Base-by-base conservation (phyloP, 2,113 vertebrate species). In the Carassius carassius region DNA sequence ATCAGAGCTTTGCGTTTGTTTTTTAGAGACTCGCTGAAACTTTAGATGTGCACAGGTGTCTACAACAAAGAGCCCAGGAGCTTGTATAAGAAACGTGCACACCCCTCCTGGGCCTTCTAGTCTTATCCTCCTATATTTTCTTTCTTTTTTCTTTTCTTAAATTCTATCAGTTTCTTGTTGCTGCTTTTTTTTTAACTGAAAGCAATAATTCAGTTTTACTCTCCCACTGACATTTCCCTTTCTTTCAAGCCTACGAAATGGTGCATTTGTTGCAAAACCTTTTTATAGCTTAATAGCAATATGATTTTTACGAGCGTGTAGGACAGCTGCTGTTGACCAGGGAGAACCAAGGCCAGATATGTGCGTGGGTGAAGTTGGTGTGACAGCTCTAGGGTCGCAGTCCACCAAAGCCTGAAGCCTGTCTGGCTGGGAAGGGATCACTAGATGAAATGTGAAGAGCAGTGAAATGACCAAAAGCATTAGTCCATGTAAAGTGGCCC, bases 41-140 rank as follows among this genome's bases (percentile, higher is more conserved):
- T 91, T 95, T 96, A 98, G 92, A 97, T 92, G 95, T 92, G 92
- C 96, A 97, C 98, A 99, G 98, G 98, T 99, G 98, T 98, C 96
- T 96, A 94, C 94, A 91, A 89, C 90, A 82, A 92, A 91, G 41
- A 89, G 89, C 70, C 44, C n/a, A 75, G 67, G 69, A 83, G 80
- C 23, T 60, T 80, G 85, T 29, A 6, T 56, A 80, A 70, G 75
- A 86, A 92, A 94, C 93, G 91, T 91, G 93, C 91, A 91, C 92
- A 92, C 93, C 92, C 92, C 92, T 84, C 82, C 54, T 79, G 51
- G 81, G 63, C 75, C 41, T 41, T 41, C 41, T 41, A 7, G 41
- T 41, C 41, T 69, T 69, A 65, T 86, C 29, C 37, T 37, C 17
- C 67, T 83, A 32, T 62, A 19, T 54, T 74, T 80, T 29, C 19